Evolutionary conservation across 1,140 invertebrate genomes (phyloP).

Genomic region (Lepidurus apus): DNA sequence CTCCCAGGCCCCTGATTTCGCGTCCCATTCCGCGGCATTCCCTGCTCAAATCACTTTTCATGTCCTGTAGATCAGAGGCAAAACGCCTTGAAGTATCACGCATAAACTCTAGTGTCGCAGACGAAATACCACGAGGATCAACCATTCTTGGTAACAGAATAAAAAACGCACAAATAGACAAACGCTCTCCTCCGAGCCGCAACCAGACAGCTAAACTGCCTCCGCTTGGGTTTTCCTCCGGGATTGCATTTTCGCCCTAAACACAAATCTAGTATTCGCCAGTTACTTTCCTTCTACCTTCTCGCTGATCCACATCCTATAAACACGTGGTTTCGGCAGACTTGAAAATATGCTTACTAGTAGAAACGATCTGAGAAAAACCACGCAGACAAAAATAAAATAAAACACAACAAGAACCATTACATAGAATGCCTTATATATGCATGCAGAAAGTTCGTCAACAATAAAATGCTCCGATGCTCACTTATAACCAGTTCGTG

Average conservation of each 20-base stretch:
- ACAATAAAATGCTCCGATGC: no score
- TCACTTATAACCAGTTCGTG: no score
- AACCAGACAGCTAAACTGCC: not conserved
- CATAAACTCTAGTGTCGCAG: conserved; percentile 31
- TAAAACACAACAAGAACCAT: not conserved
- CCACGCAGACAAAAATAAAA: not conserved
- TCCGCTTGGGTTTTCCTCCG: not conserved
- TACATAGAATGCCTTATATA: no score
- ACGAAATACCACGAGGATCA: conserved; percentile 23
- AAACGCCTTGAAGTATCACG: conserved; percentile 33
- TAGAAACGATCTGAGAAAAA: not conserved
- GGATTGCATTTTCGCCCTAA: not conserved
- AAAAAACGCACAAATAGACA: not conserved
- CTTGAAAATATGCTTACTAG: not conserved
- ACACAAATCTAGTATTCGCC: not conserved
- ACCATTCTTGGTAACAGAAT: not conserved
- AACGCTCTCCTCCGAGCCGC: not conserved
- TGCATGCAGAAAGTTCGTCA: no score
- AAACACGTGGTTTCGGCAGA: not conserved
- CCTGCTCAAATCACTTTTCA: conserved; percentile 30
- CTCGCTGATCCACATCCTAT: not conserved
- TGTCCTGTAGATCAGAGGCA: conserved; percentile 30
- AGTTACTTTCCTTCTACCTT: not conserved
- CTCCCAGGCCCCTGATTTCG: conserved; percentile 24
- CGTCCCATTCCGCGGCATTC: conserved; percentile 25